Conservation (phyloP, 2,797 vertebrate species). For the Picus viridis region DNA sequence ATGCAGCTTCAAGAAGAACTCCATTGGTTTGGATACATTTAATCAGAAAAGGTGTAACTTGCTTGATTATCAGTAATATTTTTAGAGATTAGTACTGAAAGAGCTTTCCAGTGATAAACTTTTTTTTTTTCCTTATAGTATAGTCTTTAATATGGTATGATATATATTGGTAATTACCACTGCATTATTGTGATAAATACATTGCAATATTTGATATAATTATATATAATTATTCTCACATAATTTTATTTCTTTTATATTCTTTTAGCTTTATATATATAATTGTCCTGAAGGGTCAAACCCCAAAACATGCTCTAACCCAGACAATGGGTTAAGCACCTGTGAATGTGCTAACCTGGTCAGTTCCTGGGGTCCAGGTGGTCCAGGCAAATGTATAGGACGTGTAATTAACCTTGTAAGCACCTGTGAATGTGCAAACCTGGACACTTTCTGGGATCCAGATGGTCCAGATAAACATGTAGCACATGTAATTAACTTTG, state of each 20-base stretch:
- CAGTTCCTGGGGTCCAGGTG: no score
- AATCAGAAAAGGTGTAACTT: background rate
- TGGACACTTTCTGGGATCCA: no score
- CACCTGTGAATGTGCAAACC: no score
- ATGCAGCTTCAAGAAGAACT: background rate
- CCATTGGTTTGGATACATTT: background rate
- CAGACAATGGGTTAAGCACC: no score
- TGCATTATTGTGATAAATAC: background rate
- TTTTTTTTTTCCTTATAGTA: background rate
- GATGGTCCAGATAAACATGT: no score
- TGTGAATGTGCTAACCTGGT: no score
- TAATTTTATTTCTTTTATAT: background rate
- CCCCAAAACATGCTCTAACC: no score
- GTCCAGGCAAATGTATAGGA: no score
- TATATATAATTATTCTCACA: background rate
- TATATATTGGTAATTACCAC: background rate
- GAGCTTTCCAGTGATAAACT: background rate
- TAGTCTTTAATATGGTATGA: background rate
- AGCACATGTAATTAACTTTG: no score
- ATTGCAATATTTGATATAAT: background rate
- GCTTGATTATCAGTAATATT: background rate
- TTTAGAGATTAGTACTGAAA: background rate
- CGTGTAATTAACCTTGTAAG: no score
- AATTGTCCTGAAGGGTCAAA: background rate
- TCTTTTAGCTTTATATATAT: background rate